Conservation (phyloP, 2,113 vertebrate genomes). For the Bolborhynchus lineola region DNA sequence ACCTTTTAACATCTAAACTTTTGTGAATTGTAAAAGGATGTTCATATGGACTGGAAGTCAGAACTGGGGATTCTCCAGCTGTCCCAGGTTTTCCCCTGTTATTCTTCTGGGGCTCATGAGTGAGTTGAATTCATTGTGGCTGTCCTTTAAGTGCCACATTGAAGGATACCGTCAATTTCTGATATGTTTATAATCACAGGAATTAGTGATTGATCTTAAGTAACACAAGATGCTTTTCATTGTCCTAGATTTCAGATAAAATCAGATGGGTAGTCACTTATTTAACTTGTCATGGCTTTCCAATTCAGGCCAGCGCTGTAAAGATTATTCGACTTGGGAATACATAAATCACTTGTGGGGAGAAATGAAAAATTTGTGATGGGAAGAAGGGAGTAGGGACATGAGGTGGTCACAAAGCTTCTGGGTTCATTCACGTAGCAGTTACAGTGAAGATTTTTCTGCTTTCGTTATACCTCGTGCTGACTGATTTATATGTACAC, state of each 20-base stretch:
- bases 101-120: background rate
- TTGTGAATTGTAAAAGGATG: background rate
- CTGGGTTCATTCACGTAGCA: background rate
- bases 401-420: background rate
- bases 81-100: background rate
- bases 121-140: background rate
- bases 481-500: background rate
- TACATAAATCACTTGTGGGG: background rate
- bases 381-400: background rate
- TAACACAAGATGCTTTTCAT: background rate
- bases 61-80: background rate
- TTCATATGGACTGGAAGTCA: background rate
- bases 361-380: background rate
- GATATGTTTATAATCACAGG: background rate
- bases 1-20: background rate
- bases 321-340: background rate
- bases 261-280: background rate
- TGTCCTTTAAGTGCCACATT: background rate
- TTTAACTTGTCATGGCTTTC: background rate
- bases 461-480: background rate
- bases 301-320: background rate
- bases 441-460: background rate
- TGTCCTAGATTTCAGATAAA: background rate
- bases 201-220: background rate
- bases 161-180: background rate